phyloP scores from a whole-genome alignment of 1,140 invertebrate species.

The Octopus sinensis region DNA sequence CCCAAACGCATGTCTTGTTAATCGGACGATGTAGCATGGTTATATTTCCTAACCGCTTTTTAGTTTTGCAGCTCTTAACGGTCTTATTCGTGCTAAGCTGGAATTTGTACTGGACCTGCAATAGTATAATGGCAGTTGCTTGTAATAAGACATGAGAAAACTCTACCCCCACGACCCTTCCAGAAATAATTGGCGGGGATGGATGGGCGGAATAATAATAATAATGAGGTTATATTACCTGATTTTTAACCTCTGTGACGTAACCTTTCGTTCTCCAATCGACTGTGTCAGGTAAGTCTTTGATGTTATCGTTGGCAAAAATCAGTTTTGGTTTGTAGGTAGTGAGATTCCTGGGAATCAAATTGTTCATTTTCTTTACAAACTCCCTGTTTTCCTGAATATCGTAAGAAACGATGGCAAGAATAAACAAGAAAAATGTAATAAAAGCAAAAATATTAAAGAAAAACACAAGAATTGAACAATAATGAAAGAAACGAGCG shows the following conservation, averaged over 20 bases:
- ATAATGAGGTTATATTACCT: slow-evolving; percentile 37
- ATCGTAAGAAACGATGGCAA: neutral
- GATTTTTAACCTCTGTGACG: slow-evolving; percentile 59
- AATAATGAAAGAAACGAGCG: too few relatives aligned
- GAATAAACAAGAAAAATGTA: too few relatives aligned
- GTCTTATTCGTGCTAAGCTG: too few relatives aligned
- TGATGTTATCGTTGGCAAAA: slow-evolving; percentile 17
- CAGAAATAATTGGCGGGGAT: too few relatives aligned
- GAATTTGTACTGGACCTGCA: too few relatives aligned
- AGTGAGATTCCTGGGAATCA: slow-evolving; percentile 9
- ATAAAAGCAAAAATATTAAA: too few relatives aligned
- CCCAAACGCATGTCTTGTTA: too few relatives aligned
- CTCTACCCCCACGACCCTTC: neutral
- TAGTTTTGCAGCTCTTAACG: too few relatives aligned
- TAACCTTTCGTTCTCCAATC: slow-evolving; percentile 59
- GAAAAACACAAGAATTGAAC: too few relatives aligned
- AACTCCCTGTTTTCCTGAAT: slow-evolving; percentile 41
- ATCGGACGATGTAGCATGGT: too few relatives aligned
- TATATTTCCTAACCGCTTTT: too few relatives aligned
- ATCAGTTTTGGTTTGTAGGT: neutral
- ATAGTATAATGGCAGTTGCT: too few relatives aligned
- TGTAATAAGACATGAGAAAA: neutral
- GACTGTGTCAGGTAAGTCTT: slow-evolving; percentile 38
- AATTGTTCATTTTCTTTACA: slow-evolving; percentile 38
- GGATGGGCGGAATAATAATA: neutral